Evolutionary conservation across 2,888 invertebrate species (phyloP), one percentile per base, ranked within the genome.

Genomic region (Caradrina kadenii): DNA sequence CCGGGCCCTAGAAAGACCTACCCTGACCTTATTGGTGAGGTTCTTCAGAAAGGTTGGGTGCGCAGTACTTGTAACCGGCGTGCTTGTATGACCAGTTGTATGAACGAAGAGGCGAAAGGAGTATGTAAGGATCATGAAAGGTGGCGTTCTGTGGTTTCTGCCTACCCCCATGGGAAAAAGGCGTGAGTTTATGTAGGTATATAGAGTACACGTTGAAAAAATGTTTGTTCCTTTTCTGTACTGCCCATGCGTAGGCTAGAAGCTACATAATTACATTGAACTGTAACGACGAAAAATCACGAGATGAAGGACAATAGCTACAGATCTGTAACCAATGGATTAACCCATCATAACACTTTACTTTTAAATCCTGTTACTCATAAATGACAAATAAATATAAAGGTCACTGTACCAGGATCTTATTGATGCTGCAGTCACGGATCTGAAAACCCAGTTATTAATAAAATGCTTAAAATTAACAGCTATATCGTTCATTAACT

Each of bases 321-420:
- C 10, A 61, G 4, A 79, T 59, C 64, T 54, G 26, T 52, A 55
- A 19, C 10, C 5, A 60, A 76, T 26, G 77, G 50, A 55, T 80
- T 70, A 61, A 76, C 76, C 81, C 76, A 31, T 31, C 6, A 55
- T 75, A 65, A 65, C 42, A 67, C 1, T 71, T 49, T 15, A 69
- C 63, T 63, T 81, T 77, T 64, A 77, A 68, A 72, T 72, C 77
- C 64, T 65, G 55, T 49, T 68, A 58, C 10, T 64, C 22, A 71
- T 17, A 35, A 31, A 49, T 45, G 31, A 22, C n/a, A 61, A 68
- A 68, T 80, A 71, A 71, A 75, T 75, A 67, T 81, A 63, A 69
- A 66, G 66, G 63, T 66, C 68, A 55, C 11, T 6, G 39, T 62
- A 72, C 72, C 81, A 79, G 79, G 81, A 79, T 81, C 65, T 80